Evolutionary conservation across 2,113 vertebrate genomes (phyloP).

Genomic region (Thalassoma bifasciatum): DNA sequence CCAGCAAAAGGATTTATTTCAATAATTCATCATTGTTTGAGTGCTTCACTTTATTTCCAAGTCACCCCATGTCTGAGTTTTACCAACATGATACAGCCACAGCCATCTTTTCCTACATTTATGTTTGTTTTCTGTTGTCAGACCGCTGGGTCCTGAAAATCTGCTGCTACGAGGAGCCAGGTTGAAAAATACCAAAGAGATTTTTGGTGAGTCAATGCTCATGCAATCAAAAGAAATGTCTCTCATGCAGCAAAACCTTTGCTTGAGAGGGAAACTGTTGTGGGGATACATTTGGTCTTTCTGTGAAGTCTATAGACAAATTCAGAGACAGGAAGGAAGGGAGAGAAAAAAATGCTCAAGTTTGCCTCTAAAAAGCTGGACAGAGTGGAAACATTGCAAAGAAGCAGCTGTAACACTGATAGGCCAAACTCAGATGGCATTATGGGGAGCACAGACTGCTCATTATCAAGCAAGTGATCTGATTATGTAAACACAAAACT

Average conservation of each 20-base stretch:
- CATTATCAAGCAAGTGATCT: not conserved
- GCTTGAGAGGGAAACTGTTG: not conserved
- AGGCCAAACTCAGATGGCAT: not conserved
- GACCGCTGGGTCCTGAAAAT: slow-evolving; percentile 95
- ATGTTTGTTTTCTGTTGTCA: slow-evolving; percentile 64
- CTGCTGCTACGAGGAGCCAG: slow-evolving; percentile 96
- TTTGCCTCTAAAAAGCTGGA: not conserved
- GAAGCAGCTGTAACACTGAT: not conserved
- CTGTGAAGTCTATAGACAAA: not conserved
- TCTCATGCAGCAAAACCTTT: not conserved
- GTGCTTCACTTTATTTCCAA: not conserved
- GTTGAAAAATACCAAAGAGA: slow-evolving; percentile 99
- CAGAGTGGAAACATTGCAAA: not conserved
- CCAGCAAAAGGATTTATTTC: too few relatives aligned
- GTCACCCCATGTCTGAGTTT: not conserved
- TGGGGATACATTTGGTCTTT: not conserved
- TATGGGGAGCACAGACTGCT: not conserved
- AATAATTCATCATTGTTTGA: not conserved
- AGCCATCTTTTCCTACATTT: slow-evolving; percentile 12
- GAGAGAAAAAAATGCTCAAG: not conserved
- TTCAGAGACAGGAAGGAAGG: not conserved
- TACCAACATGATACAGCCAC: not conserved
- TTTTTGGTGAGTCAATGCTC: slow-evolving; percentile 88
- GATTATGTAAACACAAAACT: not conserved
- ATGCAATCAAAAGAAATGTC: not conserved